A percentile compares a stretch with the other conserved stretches of the same genome.
Evolutionary conservation across 1,140 invertebrate species (phyloP).

Genomic region (Pygmarrhopalites habei): DNA sequence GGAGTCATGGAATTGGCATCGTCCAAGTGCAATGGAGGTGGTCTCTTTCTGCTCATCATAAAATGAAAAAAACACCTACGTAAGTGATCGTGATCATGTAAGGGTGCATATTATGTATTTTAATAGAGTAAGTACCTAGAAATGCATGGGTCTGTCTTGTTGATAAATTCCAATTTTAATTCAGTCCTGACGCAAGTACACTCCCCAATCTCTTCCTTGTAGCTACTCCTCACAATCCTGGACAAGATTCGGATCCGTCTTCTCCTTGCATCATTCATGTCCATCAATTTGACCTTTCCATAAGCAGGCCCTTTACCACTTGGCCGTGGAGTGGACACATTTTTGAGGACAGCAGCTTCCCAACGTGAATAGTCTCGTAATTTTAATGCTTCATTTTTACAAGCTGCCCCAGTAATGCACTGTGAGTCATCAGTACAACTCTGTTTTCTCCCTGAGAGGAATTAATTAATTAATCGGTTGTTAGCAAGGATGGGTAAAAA

Average conservation of each 20-base stretch:
- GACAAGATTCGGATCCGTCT: background rate
- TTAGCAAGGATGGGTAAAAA: too few relatives aligned
- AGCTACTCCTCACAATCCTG: background rate
- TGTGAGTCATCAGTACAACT: background rate
- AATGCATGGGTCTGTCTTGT: background rate
- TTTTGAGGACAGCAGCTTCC: background rate
- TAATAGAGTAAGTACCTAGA: too few relatives aligned
- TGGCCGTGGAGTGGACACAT: background rate
- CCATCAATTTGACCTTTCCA: background rate
- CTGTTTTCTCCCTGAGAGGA: too few relatives aligned
- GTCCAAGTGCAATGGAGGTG: too few relatives aligned
- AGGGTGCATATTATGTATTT: too few relatives aligned
- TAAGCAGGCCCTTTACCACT: background rate
- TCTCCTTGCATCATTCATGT: background rate
- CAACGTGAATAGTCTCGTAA: background rate
- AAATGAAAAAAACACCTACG: too few relatives aligned
- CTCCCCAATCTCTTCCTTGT: constrained; percentile 9
- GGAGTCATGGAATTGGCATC: too few relatives aligned
- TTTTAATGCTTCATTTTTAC: constrained; percentile 4
- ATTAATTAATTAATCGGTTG: too few relatives aligned
- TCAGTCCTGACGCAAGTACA: background rate
- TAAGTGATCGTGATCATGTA: too few relatives aligned
- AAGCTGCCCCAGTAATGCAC: background rate
- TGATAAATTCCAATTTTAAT: background rate
- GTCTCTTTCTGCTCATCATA: too few relatives aligned